These are phyloP conservation scores for Cyphomyrus discorhynchus DNA, from an alignment of 2,113 vertebrate genomes.

Conservation along the genomic window DNA sequence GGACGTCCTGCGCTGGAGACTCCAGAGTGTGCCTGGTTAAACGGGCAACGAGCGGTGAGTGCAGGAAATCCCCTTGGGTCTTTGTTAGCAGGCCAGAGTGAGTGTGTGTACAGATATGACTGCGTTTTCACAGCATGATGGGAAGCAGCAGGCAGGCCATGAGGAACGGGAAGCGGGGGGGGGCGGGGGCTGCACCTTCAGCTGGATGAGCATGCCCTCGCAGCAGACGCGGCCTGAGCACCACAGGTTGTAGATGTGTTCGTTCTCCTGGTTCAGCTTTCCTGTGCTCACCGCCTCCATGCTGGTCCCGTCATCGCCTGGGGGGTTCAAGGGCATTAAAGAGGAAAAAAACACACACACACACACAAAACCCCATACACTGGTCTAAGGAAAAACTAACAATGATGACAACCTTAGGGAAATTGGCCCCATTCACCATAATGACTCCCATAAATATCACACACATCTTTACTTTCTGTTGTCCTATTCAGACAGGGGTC, in stretches of 20 bases:
- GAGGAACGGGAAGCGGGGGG: neutral
- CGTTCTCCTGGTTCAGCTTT: conserved; percentile 94
- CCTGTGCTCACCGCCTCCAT: conserved; percentile 93
- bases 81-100: neutral
- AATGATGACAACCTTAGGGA: neutral
- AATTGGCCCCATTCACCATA: neutral
- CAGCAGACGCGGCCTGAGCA: conserved; percentile 96
- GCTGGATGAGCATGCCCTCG: conserved; percentile 96
- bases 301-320: conserved; percentile 92
- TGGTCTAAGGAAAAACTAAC: neutral
- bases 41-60: neutral
- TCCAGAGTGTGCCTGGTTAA: neutral
- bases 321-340: neutral
- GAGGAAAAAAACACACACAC: neutral
- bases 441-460: neutral
- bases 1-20: neutral
- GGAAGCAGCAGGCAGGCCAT: neutral
- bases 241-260: conserved; percentile 97
- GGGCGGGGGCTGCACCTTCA: conserved; percentile 49
- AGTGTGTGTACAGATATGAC: neutral
- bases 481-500: neutral
- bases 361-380: neutral
- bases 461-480: neutral
- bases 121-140: neutral
- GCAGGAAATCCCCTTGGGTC: neutral